Percentiles rank a stretch among this genome's conserved stretches.
phyloP scores from a whole-genome alignment of 64 coral and sea anemone genomes.

The Dendrophyllia cribrosa region DNA sequence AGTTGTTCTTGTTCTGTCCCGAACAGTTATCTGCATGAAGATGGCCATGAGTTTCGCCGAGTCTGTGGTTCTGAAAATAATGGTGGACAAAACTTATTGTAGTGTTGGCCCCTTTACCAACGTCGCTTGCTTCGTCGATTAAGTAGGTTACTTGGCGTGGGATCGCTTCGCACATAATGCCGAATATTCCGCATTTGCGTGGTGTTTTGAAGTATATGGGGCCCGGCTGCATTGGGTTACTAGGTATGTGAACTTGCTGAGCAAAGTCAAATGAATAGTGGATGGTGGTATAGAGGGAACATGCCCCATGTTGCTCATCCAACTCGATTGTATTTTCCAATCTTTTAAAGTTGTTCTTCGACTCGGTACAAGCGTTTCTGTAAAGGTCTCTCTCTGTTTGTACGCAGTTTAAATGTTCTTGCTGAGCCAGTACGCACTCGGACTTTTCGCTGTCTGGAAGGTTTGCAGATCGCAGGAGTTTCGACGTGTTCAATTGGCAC shows the following conservation, averaged over 20 bases:
- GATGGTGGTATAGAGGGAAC: not conserved
- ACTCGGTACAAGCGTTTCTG: not conserved
- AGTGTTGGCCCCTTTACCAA: slow-evolving; percentile 35
- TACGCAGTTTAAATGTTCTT: not conserved
- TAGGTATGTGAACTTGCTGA: not conserved
- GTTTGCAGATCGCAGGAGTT: slow-evolving; percentile 4
- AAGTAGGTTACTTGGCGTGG: slow-evolving; percentile 20
- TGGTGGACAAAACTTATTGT: not conserved
- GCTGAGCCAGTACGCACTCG: not conserved
- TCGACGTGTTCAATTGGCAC: not conserved
- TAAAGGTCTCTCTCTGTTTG: not conserved
- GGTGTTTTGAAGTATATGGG: too few species aligned
- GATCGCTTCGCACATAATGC: slow-evolving; percentile 21
- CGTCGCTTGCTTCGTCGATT: slow-evolving; percentile 13
- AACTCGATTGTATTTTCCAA: not conserved
- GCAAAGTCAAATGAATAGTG: not conserved
- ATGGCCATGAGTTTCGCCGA: slow-evolving; percentile 36
- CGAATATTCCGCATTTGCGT: too few species aligned
- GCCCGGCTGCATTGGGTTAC: not conserved
- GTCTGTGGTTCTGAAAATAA: slow-evolving; percentile 20
- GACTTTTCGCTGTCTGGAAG: slow-evolving; percentile 21
- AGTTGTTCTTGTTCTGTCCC: slow-evolving; percentile 55
- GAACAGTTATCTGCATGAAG: slow-evolving; percentile 34
- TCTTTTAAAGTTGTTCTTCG: not conserved
- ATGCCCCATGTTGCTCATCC: not conserved